phyloP scores from a whole-genome alignment of 2,113 vertebrate genomes.

The Sminthopsis crassicaudata region DNA sequence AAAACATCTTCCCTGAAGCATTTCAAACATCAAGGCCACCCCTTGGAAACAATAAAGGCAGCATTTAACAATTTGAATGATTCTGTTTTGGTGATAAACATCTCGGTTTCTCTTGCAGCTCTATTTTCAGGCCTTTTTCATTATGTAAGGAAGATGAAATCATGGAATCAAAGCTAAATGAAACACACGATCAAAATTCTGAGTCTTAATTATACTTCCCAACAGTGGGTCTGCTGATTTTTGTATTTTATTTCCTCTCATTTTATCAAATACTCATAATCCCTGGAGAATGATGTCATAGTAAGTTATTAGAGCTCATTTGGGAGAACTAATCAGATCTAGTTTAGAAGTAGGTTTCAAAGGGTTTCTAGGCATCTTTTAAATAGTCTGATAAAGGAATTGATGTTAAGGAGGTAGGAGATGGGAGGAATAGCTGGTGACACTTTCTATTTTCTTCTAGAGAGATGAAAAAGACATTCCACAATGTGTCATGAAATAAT shows the following conservation, averaged over 20 bases:
- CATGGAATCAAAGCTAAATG: conserved; percentile 48
- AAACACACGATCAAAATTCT: conserved; percentile 40
- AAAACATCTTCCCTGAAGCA: background rate
- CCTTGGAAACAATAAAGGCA: conserved; percentile 13
- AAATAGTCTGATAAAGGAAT: background rate
- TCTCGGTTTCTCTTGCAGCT: background rate
- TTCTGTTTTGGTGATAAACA: background rate
- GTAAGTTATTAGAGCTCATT: accelerated
- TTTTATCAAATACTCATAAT: background rate
- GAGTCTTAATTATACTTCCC: conserved; percentile 43
- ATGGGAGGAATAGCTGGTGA: background rate
- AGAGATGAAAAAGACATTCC: background rate
- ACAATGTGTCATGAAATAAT: background rate
- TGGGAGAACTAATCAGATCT: background rate
- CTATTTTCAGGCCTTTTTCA: conserved; percentile 57
- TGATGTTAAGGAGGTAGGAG: background rate
- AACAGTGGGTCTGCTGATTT: conserved; percentile 25
- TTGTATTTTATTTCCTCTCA: conserved; percentile 4
- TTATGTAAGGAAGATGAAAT: conserved; percentile 20
- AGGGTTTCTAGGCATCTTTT: background rate
- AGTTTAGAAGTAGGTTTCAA: background rate
- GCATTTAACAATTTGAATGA: conserved; percentile 23
- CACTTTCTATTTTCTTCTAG: background rate
- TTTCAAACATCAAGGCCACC: conserved; percentile 16
- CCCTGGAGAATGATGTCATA: background rate